phyloP scores from a whole-genome alignment of 2,797 vertebrate genomes.

The Propithecus perrieri region DNA sequence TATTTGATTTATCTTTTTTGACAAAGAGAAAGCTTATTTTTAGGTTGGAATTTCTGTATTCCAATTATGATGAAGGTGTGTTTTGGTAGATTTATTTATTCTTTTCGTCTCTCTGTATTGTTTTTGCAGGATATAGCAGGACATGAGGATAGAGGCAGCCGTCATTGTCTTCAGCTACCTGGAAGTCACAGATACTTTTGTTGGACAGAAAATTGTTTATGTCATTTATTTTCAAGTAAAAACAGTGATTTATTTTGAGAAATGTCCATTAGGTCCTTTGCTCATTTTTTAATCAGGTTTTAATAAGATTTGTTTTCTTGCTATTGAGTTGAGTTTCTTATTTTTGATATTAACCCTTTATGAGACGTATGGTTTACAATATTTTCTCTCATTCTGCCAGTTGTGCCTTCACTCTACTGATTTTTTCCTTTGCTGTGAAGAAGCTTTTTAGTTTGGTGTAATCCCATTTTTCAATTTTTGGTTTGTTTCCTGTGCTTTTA shows the following conservation, averaged over 20 bases:
- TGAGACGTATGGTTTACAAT: too few species aligned
- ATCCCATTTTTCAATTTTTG: background rate
- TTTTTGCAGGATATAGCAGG: background rate
- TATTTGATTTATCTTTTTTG: background rate
- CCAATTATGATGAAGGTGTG: background rate
- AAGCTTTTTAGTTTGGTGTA: background rate
- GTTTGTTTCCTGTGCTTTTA: background rate
- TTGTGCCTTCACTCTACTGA: background rate
- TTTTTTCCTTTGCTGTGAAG: background rate
- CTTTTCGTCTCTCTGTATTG: background rate
- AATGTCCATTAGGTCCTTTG: too few species aligned
- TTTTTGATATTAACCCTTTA: too few species aligned
- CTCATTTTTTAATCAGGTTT: too few species aligned
- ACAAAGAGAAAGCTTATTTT: background rate
- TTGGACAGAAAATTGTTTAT: background rate
- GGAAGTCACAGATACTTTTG: background rate
- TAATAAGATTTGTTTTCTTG: too few species aligned
- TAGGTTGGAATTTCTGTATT: background rate
- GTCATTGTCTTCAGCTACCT: background rate
- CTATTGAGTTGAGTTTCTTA: too few species aligned
- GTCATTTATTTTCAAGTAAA: background rate
- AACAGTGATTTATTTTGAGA: too few species aligned
- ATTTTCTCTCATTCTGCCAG: too few species aligned
- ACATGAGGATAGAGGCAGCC: background rate
- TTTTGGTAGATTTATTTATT: background rate